Evolutionary conservation across 2,797 vertebrate species (phyloP).

Genomic region (Mormyrops boulengeri): DNA sequence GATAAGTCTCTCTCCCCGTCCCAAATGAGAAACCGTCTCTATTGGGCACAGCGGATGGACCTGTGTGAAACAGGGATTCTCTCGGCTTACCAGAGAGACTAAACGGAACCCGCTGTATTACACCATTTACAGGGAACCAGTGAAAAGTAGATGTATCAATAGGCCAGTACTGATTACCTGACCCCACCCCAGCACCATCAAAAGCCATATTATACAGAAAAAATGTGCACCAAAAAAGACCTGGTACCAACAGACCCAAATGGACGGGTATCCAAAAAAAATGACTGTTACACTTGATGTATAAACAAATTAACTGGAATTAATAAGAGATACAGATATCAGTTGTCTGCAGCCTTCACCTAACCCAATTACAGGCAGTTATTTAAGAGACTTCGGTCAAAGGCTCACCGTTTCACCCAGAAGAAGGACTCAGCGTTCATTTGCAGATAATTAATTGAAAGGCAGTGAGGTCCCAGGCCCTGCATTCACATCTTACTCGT

Average conservation of each 20-base stretch:
- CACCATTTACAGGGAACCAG: not conserved
- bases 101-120: not conserved
- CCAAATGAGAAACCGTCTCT: not conserved
- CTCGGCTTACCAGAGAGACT: not conserved
- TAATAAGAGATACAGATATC: not conserved
- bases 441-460: slow-evolving; percentile 2
- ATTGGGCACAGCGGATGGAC: not conserved
- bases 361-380: not conserved
- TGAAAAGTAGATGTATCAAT: not conserved
- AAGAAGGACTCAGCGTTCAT: not conserved
- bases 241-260: not conserved
- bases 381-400: not conserved
- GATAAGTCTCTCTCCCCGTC: not conserved
- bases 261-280: not conserved
- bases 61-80: not conserved
- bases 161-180: not conserved
- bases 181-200: not conserved
- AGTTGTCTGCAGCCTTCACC: not conserved
- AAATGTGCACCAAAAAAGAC: not conserved
- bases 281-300: not conserved
- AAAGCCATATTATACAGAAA: not conserved
- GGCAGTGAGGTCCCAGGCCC: not conserved
- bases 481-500: not conserved
- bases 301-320: not conserved
- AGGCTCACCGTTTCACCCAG: not conserved